Evolutionary conservation across 2,113 vertebrate species (phyloP).

Genomic region (Lophius piscatorius): DNA sequence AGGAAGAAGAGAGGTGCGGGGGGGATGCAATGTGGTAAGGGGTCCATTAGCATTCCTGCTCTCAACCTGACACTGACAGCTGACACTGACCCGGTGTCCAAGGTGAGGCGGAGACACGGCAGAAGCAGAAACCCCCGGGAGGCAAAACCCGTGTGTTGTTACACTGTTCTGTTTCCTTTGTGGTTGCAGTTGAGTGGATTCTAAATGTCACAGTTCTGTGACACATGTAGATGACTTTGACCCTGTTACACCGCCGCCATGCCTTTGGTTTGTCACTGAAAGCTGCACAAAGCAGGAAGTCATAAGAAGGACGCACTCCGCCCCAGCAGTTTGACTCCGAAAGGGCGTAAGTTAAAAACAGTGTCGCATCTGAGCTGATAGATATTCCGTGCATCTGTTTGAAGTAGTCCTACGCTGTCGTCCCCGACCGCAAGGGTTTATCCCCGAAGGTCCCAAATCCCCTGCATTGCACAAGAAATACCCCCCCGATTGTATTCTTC

Average conservation of each 20-base stretch:
- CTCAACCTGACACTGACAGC: slow-evolving; percentile 69
- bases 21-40: slow-evolving; percentile 33
- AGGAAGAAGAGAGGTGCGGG: slow-evolving; percentile 14
- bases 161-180: slow-evolving; percentile 64
- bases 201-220: slow-evolving; percentile 66
- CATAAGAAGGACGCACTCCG: neutral
- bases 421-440: too few relatives aligned
- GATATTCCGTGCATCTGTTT: too few relatives aligned
- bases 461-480: too few relatives aligned
- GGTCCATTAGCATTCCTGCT: slow-evolving; percentile 69
- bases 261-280: slow-evolving; percentile 12
- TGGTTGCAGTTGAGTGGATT: slow-evolving; percentile 63
- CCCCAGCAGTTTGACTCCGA: neutral
- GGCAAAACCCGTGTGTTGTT: slow-evolving; percentile 51
- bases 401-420: too few relatives aligned
- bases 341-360: neutral
- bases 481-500: too few relatives aligned
- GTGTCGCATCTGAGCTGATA: too few relatives aligned
- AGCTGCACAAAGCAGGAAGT: slow-evolving; percentile 2
- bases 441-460: too few relatives aligned
- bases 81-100: slow-evolving; percentile 72
- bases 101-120: slow-evolving; percentile 69
- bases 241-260: slow-evolving; percentile 29
- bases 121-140: slow-evolving; percentile 62
- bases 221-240: slow-evolving; percentile 75